phyloP scores from a whole-genome alignment of 64 coral and sea anemone genomes.

The Montipora sp. region DNA sequence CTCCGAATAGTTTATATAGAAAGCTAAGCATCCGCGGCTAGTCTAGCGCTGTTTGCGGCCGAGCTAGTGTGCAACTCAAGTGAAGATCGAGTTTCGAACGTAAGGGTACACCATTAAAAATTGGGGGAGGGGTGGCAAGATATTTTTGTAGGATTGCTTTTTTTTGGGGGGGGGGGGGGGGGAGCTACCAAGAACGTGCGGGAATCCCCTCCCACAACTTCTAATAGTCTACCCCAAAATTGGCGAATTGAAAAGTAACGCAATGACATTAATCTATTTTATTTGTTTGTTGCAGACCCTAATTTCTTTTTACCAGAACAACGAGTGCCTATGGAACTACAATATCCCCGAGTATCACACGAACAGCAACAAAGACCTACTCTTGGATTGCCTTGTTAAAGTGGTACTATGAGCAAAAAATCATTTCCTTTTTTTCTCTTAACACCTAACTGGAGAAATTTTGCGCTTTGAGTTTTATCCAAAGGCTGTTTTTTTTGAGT shows the following conservation, averaged over 20 bases:
- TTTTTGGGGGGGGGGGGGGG: neutral
- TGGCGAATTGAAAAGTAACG: neutral
- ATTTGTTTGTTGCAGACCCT: constrained; percentile 34
- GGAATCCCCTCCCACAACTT: neutral
- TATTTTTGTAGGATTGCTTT: neutral
- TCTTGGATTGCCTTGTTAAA: too few species aligned
- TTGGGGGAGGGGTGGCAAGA: neutral
- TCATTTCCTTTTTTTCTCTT: too few species aligned
- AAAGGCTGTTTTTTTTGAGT: too few species aligned
- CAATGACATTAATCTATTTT: neutral
- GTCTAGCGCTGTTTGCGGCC: neutral
- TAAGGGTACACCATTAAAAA: constrained; percentile 9
- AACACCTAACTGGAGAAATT: too few species aligned
- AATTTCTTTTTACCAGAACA: too few species aligned
- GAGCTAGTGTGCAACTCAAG: constrained; percentile 5
- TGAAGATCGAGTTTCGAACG: neutral
- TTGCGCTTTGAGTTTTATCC: too few species aligned
- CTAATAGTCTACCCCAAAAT: neutral
- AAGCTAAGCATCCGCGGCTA: constrained; percentile 16
- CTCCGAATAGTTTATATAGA: constrained; percentile 11
- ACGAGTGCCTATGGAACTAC: too few species aligned
- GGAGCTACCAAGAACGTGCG: neutral
- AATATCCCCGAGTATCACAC: too few species aligned
- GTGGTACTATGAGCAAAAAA: too few species aligned
- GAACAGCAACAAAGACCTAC: too few species aligned